phyloP scores from a whole-genome alignment of 2,113 vertebrate genomes.

The Cromileptes altivelis region DNA sequence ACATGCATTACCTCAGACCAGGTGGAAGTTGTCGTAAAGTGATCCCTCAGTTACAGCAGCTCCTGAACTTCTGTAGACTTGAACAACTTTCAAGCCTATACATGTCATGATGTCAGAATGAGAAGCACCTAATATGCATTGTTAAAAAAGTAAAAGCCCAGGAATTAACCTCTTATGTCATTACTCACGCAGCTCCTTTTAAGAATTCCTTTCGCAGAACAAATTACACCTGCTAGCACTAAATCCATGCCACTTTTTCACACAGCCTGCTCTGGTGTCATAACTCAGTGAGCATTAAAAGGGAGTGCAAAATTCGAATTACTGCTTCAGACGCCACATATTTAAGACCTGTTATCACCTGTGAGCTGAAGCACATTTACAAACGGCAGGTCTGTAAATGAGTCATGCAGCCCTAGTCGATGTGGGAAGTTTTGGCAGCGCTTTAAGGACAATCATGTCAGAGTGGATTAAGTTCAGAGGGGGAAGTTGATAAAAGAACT shows the following conservation, averaged over 20 bases:
- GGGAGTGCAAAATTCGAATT: constrained; percentile 28
- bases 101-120: constrained; percentile 68
- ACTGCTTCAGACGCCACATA: not conserved
- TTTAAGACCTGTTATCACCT: constrained; percentile 54
- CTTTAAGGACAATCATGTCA: constrained; percentile 36
- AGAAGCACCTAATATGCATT: constrained; percentile 61
- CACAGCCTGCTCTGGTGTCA: not conserved
- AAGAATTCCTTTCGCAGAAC: constrained; percentile 33
- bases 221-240: constrained; percentile 55
- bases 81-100: constrained; percentile 44
- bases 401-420: constrained; percentile 37
- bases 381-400: constrained; percentile 49
- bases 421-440: constrained; percentile 40
- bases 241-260: constrained; percentile 18
- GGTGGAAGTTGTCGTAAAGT: constrained; percentile 62
- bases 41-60: constrained; percentile 44
- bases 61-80: constrained; percentile 52
- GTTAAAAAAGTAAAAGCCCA: constrained; percentile 35
- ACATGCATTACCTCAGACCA: constrained; percentile 56
- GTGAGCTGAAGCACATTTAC: constrained; percentile 49
- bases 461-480: constrained; percentile 44
- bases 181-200: constrained; percentile 39
- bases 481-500: constrained; percentile 45
- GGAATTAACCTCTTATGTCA: constrained; percentile 39
- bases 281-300: constrained; percentile 21